Percentiles rank a stretch among this genome's conserved stretches.
phyloP scores from a whole-genome alignment of 2,113 vertebrate genomes.

The Ageneiosus marmoratus region DNA sequence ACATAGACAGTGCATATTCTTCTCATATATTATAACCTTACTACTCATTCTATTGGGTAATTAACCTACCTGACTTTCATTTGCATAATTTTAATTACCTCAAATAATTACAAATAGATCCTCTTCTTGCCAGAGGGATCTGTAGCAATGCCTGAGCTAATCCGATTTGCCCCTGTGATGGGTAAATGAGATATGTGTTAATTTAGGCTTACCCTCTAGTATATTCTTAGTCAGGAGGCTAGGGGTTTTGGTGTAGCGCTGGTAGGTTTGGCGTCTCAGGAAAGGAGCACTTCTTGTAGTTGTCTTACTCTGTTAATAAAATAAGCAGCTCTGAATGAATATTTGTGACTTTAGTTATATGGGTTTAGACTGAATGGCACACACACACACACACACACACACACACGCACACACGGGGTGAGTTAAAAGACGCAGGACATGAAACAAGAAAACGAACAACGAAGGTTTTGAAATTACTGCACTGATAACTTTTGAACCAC shows the following conservation, averaged over 20 bases:
- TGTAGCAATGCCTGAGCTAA: slow-evolving; percentile 19
- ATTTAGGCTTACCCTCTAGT: slow-evolving; percentile 72
- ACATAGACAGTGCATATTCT: not conserved
- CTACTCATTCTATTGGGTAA: slow-evolving; percentile 12
- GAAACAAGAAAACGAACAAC: too few relatives aligned
- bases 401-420: slow-evolving; percentile 47
- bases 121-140: slow-evolving; percentile 28
- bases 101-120: slow-evolving; percentile 48
- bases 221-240: slow-evolving; percentile 70
- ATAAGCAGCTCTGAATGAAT: slow-evolving; percentile 53
- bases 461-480: too few relatives aligned
- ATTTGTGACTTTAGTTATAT: not conserved
- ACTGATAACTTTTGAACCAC: too few relatives aligned
- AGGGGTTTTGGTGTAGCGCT: slow-evolving; percentile 64
- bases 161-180: slow-evolving; percentile 12
- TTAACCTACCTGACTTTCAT: slow-evolving; percentile 33
- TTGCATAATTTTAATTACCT: slow-evolving; percentile 57
- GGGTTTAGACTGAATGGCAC: not conserved
- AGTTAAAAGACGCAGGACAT: too few relatives aligned
- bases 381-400: not conserved
- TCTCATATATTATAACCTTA: not conserved
- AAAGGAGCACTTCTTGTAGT: slow-evolving; percentile 63
- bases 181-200: slow-evolving; percentile 56
- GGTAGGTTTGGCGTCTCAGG: slow-evolving; percentile 67
- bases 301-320: slow-evolving; percentile 70